Evolutionary conservation across 2,888 invertebrate species (phyloP), one percentile per base, ranked within the genome.

Genomic region (Polyommatus icarus): DNA sequence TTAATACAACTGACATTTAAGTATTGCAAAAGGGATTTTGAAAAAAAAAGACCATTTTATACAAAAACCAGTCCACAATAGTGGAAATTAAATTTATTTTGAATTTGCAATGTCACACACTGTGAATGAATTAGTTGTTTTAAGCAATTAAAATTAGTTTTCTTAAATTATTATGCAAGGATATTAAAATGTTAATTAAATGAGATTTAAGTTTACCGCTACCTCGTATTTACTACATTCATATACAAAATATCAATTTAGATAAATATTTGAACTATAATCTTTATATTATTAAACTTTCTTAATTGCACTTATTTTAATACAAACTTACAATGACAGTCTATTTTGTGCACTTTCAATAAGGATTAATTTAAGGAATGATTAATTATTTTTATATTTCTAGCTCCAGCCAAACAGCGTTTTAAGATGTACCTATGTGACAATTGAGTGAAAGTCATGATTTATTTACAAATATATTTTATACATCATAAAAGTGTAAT

Each of bases 81-180:
- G 91, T 90, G 91, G 91, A 87, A 88, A 89, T 90, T 89, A 87
- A 90, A 91, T 93, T 93, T 93, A 93, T 92, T 93, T 84, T 84
- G 85, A 88, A 87, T 88, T 87, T 87, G 87, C 86, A 89, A 82
- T 80, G 81, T 84, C 82, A 83, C 80, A 82, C 79, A 80, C 80
- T 81, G n/a, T 81, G 80, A 81, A 71, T 36, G 59, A 57, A 15
- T 76, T n/a, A 61, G 20, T 36, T 76, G 7, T 12, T 24, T 24
- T 61, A 61, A 6, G 46, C 8, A 24, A 61, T 24, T 10, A 24
- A 8, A 61, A 24, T 12, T 12, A 61, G n/a, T n/a, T n/a, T n/a
- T n/a, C 24, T 24, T 61, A 61, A 12, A 61, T 61, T 24, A 61
- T 24, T 67, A 67, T 29, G 67, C 29, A 67, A 29, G 29, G 67